A percentile compares a stretch with the other conserved stretches of the same genome.
phyloP scores from a whole-genome alignment of 2,113 vertebrate species.

The Archilochus colubris region DNA sequence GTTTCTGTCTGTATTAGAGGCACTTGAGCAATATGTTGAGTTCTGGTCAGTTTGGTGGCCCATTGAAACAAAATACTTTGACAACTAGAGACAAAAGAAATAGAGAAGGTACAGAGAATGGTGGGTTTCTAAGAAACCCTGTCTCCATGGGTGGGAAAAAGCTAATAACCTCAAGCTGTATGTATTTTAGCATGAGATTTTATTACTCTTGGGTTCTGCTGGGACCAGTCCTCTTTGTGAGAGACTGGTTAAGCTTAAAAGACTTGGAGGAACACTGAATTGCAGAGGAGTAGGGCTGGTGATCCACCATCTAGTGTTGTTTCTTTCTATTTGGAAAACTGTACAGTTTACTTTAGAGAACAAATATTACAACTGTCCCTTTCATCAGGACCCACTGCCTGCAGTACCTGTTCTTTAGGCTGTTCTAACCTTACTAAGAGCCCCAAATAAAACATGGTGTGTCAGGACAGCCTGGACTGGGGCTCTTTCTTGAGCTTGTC shows the following conservation, averaged over 20 bases:
- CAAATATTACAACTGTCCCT: fast-evolving
- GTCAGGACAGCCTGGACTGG: background rate
- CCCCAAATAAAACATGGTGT: fast-evolving
- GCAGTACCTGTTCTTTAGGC: background rate
- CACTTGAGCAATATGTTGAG: background rate
- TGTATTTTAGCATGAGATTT: background rate
- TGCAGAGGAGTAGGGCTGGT: background rate
- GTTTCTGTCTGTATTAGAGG: background rate
- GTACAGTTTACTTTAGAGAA: background rate
- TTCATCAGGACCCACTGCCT: background rate
- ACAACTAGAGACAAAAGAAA: background rate
- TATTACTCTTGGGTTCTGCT: background rate
- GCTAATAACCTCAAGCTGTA: background rate
- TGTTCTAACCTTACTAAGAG: background rate
- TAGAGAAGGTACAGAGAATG: background rate
- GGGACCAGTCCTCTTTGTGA: background rate
- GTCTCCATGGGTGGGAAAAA: fast-evolving
- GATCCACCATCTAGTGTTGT: background rate
- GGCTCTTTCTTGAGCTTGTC: background rate
- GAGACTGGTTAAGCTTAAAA: background rate
- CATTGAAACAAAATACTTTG: background rate
- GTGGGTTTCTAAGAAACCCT: background rate
- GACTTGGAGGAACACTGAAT: background rate
- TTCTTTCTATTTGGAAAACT: background rate
- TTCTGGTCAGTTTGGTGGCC: background rate